These are phyloP conservation scores for Drosophila persimilis DNA, from an alignment of 1,140 invertebrate species.

Conservation along the genomic window DNA sequence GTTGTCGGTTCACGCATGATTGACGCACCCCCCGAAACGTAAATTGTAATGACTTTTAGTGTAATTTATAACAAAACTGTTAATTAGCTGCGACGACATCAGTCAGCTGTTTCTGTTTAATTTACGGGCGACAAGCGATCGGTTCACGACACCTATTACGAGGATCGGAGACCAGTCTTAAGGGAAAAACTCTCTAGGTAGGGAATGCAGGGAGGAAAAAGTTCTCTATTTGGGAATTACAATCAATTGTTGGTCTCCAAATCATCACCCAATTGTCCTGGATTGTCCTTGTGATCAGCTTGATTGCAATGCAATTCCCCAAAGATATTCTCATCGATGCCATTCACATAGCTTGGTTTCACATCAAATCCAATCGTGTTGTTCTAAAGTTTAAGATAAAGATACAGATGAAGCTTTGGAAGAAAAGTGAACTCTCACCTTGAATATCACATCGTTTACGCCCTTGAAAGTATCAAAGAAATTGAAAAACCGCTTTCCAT, in stretches of 20 bases:
- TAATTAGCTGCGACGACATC: slow-evolving; percentile 82
- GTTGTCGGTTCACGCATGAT: slow-evolving; percentile 74
- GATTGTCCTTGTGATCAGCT: too few relatives aligned
- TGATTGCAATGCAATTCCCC: slow-evolving; percentile 22
- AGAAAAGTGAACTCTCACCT: slow-evolving; percentile 21
- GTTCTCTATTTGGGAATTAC: too few relatives aligned
- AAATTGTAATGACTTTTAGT: slow-evolving; percentile 67
- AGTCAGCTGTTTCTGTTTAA: slow-evolving; percentile 63
- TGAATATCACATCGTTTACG: slow-evolving; percentile 33
- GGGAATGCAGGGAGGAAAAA: too few relatives aligned
- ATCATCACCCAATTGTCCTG: too few relatives aligned
- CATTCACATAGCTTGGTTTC: slow-evolving; percentile 19
- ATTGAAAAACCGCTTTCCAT: slow-evolving; percentile 8
- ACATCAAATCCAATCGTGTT: slow-evolving; percentile 25
- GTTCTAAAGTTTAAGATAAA: slow-evolving; percentile 17
- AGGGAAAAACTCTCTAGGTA: not conserved
- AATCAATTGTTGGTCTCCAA: too few relatives aligned
- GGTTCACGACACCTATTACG: slow-evolving; percentile 40
- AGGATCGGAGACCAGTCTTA: not conserved
- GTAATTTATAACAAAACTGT: slow-evolving; percentile 83
- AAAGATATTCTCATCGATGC: slow-evolving; percentile 23
- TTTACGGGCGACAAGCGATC: slow-evolving; percentile 52
- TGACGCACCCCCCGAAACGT: slow-evolving; percentile 54
- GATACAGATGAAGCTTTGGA: not conserved
- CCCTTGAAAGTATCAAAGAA: slow-evolving; percentile 35